Percentiles rank a stretch among this genome's conserved stretches.
Conservation (phyloP, 1,140 invertebrate species). For the Ceratoteleas bidentatus region DNA sequence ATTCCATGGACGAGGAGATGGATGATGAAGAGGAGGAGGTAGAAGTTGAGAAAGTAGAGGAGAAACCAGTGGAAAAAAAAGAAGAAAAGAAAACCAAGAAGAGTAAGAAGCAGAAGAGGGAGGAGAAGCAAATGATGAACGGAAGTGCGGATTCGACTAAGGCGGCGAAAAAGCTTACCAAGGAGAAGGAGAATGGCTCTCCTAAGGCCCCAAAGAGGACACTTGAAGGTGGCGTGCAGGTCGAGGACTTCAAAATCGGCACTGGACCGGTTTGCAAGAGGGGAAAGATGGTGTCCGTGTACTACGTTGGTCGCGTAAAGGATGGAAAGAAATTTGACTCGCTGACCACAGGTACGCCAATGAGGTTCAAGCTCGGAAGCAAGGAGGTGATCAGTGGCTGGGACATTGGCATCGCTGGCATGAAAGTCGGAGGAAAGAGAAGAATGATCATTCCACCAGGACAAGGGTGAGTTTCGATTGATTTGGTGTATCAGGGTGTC, state of each 20-base stretch:
- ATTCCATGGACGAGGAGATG: conserved; percentile 75
- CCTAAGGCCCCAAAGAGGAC: conserved; percentile 82
- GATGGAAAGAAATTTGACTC: conserved; percentile 93
- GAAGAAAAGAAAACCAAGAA: conserved; percentile 73
- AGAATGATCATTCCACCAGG: conserved; percentile 90
- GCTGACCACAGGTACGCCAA: conserved; percentile 87
- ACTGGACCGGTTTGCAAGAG: conserved; percentile 88
- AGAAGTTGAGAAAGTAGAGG: conserved; percentile 33
- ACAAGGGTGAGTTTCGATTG: conserved; percentile 93
- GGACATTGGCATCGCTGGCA: conserved; percentile 93
- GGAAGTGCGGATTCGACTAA: conserved; percentile 58
- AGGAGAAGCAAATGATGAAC: conserved; percentile 68
- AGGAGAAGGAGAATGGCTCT: conserved; percentile 65
- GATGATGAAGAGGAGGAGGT: conserved; percentile 72
- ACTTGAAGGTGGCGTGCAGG: conserved; percentile 87
- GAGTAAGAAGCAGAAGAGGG: conserved; percentile 78
- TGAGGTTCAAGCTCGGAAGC: conserved; percentile 91
- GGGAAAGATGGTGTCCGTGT: conserved; percentile 89
- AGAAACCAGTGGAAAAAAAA: conserved; percentile 73
- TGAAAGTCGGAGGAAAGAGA: conserved; percentile 96
- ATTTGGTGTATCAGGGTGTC: no score
- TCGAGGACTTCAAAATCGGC: conserved; percentile 90
- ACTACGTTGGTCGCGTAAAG: conserved; percentile 89
- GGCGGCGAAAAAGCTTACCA: conserved; percentile 61
- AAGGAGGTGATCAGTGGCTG: conserved; percentile 95